phyloP scores from a whole-genome alignment of 35 echinoderm and acorn worm species.

The Apostichopus japonicus region DNA sequence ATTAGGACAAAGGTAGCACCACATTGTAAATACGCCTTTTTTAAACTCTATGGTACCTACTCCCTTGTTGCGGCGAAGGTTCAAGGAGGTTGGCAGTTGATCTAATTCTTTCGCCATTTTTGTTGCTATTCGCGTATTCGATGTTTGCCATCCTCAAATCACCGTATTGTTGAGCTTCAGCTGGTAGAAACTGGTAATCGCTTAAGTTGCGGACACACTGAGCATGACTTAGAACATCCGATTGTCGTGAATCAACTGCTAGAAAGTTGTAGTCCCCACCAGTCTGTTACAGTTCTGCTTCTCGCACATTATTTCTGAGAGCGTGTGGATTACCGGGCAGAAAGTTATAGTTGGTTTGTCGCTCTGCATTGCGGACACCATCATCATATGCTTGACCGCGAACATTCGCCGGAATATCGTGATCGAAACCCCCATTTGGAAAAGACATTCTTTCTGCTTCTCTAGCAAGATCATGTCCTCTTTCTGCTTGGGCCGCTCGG shows the following conservation, averaged over 20 bases:
- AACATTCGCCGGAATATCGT: not conserved
- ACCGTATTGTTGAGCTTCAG: constrained; percentile 20
- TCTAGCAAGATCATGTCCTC: not conserved
- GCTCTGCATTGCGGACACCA: not conserved
- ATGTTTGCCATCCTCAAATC: constrained; percentile 29
- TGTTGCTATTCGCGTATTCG: not conserved
- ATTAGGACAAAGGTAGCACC: no score
- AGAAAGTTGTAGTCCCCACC: constrained; percentile 10
- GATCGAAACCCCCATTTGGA: constrained; percentile 33
- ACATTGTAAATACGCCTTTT: not conserved
- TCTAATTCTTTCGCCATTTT: not conserved
- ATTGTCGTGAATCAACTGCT: not conserved
- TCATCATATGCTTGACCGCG: not conserved
- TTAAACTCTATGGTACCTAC: not conserved
- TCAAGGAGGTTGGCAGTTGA: not conserved
- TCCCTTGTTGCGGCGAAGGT: not conserved
- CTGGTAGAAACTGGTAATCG: constrained; percentile 42
- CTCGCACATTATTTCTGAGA: not conserved
- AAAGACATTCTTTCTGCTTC: constrained; percentile 16
- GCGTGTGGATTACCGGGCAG: constrained; percentile 37
- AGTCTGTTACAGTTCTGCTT: not conserved
- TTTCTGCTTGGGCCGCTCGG: not conserved
- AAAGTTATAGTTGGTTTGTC: constrained; percentile 19
- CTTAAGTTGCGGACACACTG: not conserved
- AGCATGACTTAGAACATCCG: constrained; percentile 4